These are phyloP conservation scores for Saccopteryx bilineata DNA, from an alignment of 2,113 vertebrate genomes.

Conservation along the genomic window DNA sequence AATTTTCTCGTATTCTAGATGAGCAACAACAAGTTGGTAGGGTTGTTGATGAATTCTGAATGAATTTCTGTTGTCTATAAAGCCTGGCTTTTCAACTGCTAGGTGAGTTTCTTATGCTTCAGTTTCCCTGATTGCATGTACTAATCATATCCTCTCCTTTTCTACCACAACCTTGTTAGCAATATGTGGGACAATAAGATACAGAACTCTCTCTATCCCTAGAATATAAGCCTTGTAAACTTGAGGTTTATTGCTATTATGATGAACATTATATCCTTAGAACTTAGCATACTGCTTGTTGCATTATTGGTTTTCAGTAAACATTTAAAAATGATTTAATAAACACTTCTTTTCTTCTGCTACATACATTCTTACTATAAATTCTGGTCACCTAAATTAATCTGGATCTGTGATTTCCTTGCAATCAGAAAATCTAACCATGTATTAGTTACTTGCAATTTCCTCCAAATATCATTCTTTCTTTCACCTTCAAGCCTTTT, in stretches of 20 bases:
- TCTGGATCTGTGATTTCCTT: not conserved
- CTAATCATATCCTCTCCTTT: not conserved
- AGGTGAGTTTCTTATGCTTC: not conserved
- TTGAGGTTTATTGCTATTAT: not conserved
- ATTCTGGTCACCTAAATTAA: not conserved
- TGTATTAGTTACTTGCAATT: not conserved
- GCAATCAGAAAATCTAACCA: not conserved
- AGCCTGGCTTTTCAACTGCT: not conserved
- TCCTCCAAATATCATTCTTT: not conserved
- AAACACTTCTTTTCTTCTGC: not conserved
- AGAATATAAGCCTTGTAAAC: not conserved
- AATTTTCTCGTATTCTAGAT: not conserved
- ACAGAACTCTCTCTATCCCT: not conserved
- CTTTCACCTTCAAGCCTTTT: not conserved
- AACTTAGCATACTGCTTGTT: not conserved
- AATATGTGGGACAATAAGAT: not conserved
- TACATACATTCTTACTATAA: not conserved
- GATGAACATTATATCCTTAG: not conserved
- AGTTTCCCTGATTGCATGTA: not conserved
- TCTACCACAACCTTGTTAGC: not conserved
- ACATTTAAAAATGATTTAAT: not conserved
- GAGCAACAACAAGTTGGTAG: not conserved
- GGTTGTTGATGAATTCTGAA: not conserved
- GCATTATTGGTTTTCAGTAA: not conserved
- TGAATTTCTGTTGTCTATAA: not conserved